Base-by-base conservation (phyloP, 2,888 invertebrate species). In the Tineola bisselliella region DNA sequence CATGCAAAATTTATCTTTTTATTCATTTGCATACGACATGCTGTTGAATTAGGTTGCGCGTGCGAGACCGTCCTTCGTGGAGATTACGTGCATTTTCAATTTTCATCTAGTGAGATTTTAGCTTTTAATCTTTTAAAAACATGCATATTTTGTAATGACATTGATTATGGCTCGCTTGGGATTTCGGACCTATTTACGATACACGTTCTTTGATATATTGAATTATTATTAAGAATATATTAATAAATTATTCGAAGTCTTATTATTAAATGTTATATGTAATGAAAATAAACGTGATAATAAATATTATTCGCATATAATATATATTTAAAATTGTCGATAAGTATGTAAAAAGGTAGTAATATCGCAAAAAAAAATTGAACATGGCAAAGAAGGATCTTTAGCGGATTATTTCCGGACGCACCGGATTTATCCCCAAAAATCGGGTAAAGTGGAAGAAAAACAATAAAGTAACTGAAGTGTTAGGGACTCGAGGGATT, bases 71-170 rank as follows among this genome's bases (percentile, higher is more conserved):
- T 68, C 65, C 68, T 75, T 70, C 75, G 74, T 70, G 77, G 68
- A 70, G 83, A 79, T 84, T 83, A 81, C 76, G 81, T 80, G 81
- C 75, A 76, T 79, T 76, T 81, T 76, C 81, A 83, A 81, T 82
- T 72, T 72, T 72, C 68, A 63, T 67, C 61, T 62, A 38, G 38
- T 12, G n/a, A 38, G 38, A 10, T 38, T 38, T 38, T 68, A 60
- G 65, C 63, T 64, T 63, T 38, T 38, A 38, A 38, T 61, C 61
- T 38, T 12, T 38, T 10, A 38, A 38, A 10, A 2, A 10, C n/a
- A n/a, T n/a, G 10, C 38, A 12, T 4, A 38, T 38, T 38, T 38
- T 38, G 38, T 38, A 6, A 38, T 10, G 10, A 38, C 38, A 2
- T 38, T 38, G 10, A 38, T n/a, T 3, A 25, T 2, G 25, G 25